Base-by-base conservation (phyloP, 2,797 vertebrate genomes). In the Ataeniobius toweri region DNA sequence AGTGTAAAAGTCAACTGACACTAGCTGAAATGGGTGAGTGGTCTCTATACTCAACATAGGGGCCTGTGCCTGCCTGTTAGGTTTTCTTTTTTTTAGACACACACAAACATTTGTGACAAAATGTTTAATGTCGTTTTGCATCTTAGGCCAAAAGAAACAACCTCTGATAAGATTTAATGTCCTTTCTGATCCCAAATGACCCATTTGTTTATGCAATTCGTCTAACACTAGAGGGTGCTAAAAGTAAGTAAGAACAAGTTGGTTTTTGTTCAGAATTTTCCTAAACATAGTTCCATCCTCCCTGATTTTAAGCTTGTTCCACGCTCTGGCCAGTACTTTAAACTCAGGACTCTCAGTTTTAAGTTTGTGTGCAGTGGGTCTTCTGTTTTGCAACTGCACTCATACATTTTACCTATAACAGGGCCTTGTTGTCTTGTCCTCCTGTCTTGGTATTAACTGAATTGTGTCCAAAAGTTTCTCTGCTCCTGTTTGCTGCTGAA, bases 121-220 rank as follows among this genome's bases (percentile, higher is more conserved):
- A 55, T 76, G 74, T 55, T 63, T n/a, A 9, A 73, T 61, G 26
- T 76, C n/a, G 13, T 10, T 70, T 16, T 48, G 41, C 67, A 59
- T 71, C 6, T 59, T 59, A 1, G 26, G 41, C 67, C 75, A 77
- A 70, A 73, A 81, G 53, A 81, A 81, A n/a, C 7, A 0, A 16
- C 36, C 65, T 31, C 39, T 71, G 6, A 71, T 78, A 9, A 74
- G 5, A 20, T 71, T 63, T 14, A 71, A 12, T 36, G 10, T 71
- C 39, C 39, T 22, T 6, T 78, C 71, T 71, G 56, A 26, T 0
- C 63, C 71, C 9, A 70, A 31, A 5, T 74, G 71, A 4, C 67
- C 80, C 72, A 74, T 78, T 13, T 71, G 9, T 20, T 63, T 53
- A 16, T 63, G 46, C 28, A 77, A 26, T 36, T 74, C n/a, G 2